Percentiles rank a stretch among this genome's conserved stretches.
These are phyloP conservation scores for Lathamus discolor DNA, from an alignment of 2,113 vertebrate species.

Conservation along the genomic window DNA sequence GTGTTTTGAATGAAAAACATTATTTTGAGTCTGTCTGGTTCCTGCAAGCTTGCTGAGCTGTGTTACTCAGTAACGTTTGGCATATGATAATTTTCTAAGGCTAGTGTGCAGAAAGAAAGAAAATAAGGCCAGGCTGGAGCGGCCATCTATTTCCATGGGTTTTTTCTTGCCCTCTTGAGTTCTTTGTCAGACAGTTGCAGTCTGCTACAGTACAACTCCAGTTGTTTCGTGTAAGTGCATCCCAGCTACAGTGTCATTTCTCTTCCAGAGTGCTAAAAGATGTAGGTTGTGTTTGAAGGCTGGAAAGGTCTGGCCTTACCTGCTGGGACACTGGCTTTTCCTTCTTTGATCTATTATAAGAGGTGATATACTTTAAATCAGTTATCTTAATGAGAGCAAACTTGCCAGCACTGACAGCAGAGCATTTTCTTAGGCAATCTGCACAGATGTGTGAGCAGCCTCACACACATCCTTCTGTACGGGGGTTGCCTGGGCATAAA, in stretches of 20 bases:
- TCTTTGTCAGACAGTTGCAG: neutral
- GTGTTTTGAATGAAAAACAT: slow-evolving; percentile 43
- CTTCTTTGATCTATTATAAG: neutral
- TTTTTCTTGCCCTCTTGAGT: neutral
- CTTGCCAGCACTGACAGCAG: neutral
- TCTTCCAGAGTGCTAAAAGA: neutral
- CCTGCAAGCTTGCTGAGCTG: slow-evolving; percentile 38
- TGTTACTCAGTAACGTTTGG: slow-evolving; percentile 20
- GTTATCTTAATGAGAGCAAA: neutral
- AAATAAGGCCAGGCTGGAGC: neutral
- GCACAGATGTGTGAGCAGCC: neutral
- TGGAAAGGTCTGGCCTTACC: neutral
- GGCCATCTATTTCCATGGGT: neutral
- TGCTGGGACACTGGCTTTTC: neutral
- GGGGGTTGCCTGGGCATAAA: neutral
- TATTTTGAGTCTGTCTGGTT: slow-evolving; percentile 54
- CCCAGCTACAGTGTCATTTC: neutral
- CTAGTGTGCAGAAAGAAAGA: neutral
- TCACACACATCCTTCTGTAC: neutral
- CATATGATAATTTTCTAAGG: neutral
- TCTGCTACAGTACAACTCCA: neutral
- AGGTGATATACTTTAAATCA: neutral
- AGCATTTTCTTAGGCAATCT: neutral
- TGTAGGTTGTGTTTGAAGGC: neutral
- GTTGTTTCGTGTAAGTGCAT: neutral